Evolutionary conservation across 2,113 vertebrate species (phyloP).

Genomic region (Chunga burmeisteri): DNA sequence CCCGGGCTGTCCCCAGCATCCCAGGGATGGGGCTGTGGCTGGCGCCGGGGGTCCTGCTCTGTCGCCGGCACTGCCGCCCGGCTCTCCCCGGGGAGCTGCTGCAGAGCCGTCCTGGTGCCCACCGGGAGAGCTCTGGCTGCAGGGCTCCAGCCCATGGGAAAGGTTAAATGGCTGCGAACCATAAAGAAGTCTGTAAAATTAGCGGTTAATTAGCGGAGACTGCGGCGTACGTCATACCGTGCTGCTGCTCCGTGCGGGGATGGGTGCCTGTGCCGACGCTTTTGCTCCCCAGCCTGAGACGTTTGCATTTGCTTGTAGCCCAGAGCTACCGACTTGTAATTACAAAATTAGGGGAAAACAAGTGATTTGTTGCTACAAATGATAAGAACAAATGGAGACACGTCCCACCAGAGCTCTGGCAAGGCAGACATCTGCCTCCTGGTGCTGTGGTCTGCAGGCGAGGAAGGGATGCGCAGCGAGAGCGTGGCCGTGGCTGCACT

Average conservation of each 20-base stretch:
- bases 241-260: neutral
- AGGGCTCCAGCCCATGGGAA: neutral
- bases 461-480: neutral
- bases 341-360: neutral
- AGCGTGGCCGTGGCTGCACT: rapidly evolving
- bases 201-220: constrained; percentile 1
- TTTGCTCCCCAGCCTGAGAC: neutral
- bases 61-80: rapidly evolving
- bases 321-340: neutral
- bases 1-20: neutral
- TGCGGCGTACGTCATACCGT: rapidly evolving
- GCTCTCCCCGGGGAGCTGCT: neutral
- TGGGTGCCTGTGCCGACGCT: rapidly evolving
- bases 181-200: constrained; percentile 28
- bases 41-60: neutral
- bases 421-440: neutral
- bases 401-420: neutral
- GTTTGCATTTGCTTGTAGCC: neutral
- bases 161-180: neutral
- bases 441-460: neutral
- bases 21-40: rapidly evolving
- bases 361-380: neutral
- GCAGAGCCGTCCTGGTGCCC: neutral
- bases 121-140: neutral
- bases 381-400: neutral